phyloP scores from a whole-genome alignment of 2,113 vertebrate species.

The Oophaga pumilio region DNA sequence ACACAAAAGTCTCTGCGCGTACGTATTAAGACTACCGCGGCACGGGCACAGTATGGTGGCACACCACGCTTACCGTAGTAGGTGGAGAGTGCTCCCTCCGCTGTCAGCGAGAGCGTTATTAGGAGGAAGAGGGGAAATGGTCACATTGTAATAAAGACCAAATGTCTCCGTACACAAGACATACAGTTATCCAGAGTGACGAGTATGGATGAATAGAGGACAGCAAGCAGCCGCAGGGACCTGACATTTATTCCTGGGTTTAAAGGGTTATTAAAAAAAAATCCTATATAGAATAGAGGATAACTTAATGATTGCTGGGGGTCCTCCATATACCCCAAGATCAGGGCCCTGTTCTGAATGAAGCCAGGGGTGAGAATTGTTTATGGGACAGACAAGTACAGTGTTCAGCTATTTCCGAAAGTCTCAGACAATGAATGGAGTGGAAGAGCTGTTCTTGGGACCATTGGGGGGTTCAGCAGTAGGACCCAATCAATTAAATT shows the following conservation, averaged over 20 bases:
- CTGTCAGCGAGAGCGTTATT: slow-evolving; percentile 76
- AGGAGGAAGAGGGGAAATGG: slow-evolving; percentile 56
- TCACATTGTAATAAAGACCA: neutral
- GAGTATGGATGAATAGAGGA: neutral
- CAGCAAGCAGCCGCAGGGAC: neutral
- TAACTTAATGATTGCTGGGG: too few relatives aligned
- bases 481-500: too few relatives aligned
- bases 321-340: too few relatives aligned
- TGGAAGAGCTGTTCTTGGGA: too few relatives aligned
- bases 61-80: slow-evolving; percentile 73
- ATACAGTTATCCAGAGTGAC: neutral
- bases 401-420: too few relatives aligned
- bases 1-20: neutral
- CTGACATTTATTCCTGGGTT: neutral
- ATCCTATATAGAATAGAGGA: too few relatives aligned
- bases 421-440: too few relatives aligned
- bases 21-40: neutral
- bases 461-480: too few relatives aligned
- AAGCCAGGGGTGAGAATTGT: too few relatives aligned
- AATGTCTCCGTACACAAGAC: neutral
- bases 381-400: too few relatives aligned
- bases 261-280: too few relatives aligned
- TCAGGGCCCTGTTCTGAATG: too few relatives aligned
- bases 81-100: slow-evolving; percentile 73
- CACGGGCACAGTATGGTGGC: neutral